Conservation (phyloP, 2,888 invertebrate genomes). For the Drosophila antonietae region DNA sequence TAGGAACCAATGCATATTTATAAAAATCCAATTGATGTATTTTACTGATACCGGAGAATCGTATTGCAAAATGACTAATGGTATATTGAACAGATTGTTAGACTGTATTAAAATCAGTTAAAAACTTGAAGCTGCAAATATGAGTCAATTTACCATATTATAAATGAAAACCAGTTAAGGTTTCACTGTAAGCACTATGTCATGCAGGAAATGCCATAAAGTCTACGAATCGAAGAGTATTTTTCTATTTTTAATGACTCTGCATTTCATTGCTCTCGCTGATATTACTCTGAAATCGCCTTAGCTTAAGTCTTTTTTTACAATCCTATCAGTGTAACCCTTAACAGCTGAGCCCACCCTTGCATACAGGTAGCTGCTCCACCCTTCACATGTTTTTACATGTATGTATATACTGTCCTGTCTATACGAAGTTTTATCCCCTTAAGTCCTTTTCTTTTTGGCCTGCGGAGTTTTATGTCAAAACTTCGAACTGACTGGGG, state of each 20-base stretch:
- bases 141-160: conserved; percentile 16
- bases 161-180: conserved; percentile 17
- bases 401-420: neutral
- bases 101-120: conserved; percentile 19
- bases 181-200: neutral
- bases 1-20: no score
- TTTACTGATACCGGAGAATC: neutral
- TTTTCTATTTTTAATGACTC: neutral
- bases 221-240: neutral
- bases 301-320: neutral
- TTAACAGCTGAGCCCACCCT: conserved; percentile 12
- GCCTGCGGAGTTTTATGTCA: conserved; percentile 64
- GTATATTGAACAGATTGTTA: neutral
- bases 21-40: neutral
- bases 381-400: neutral
- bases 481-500: conserved; percentile 28
- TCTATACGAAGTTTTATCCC: conserved; percentile 17
- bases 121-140: conserved; percentile 18
- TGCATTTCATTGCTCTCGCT: neutral
- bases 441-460: conserved; percentile 37
- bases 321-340: conserved; percentile 19
- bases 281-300: conserved; percentile 17
- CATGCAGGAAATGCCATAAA: conserved; percentile 13
- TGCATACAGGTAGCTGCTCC: conserved; percentile 3
- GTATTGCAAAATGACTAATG: neutral